Conservation (phyloP, 2,113 vertebrate genomes). For the Labrus mixtus region DNA sequence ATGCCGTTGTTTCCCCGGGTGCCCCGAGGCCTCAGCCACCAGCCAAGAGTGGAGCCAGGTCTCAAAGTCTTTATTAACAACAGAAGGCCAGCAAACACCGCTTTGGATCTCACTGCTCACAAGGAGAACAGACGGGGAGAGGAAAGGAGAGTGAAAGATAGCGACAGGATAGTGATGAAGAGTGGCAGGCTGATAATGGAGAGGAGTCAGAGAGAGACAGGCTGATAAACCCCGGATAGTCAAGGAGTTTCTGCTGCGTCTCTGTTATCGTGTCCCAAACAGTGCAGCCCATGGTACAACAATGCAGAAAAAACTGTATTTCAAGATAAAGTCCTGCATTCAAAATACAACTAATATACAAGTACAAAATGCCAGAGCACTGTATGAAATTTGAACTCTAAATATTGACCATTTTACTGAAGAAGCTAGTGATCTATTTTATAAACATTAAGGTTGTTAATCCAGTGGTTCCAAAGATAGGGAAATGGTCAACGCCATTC, state of each 20-base stretch:
- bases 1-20: constrained; percentile 46
- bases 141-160: constrained; percentile 22
- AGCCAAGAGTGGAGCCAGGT: constrained; percentile 59
- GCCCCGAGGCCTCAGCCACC: constrained; percentile 61
- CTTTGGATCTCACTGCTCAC: constrained; percentile 65
- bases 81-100: constrained; percentile 72
- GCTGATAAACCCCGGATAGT: constrained; percentile 47
- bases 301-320: no score
- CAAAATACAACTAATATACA: no score
- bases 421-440: no score
- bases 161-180: constrained; percentile 40
- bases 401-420: no score
- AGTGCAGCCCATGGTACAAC: background rate
- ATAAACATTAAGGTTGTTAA: no score
- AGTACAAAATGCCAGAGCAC: constrained; percentile 10
- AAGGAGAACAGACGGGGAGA: constrained; percentile 28
- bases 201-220: constrained; percentile 24
- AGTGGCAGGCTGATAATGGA: constrained; percentile 38
- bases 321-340: no score
- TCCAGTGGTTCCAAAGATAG: no score
- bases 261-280: background rate
- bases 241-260: constrained; percentile 27
- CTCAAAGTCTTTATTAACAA: constrained; percentile 83
- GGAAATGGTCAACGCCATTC: no score
- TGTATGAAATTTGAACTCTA: background rate